Base-by-base conservation (phyloP, 1,140 invertebrate genomes). In the Drosophila insularis region DNA sequence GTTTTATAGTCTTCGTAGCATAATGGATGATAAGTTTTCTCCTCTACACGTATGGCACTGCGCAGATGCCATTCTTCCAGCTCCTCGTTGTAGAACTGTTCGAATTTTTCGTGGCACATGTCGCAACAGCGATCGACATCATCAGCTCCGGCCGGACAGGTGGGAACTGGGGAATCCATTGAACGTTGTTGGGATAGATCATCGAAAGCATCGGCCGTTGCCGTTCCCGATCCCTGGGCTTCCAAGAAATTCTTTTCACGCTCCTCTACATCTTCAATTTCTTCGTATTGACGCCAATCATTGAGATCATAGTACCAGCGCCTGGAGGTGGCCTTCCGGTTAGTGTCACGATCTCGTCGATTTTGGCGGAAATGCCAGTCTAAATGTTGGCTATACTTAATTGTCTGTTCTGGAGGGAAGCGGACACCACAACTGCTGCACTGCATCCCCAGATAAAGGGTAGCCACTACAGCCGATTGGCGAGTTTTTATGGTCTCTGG, bases 281-380 rank as follows among this genome's bases (percentile, higher is more conserved):
- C 98, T 92, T 98, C 97, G 91, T 97, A 99, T 81, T 97, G 95
- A 80, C 97, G 95, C 98, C 98, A 99, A 92, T 98, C 98, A 68
- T 95, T 94, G 40, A 97, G 93, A 80, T 97, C 95, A 89, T 98
- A 98, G 92, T 97, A 98, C 96, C 97, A 98, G 65, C 95, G 94
- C 5, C 98, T 93, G 13, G 96, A 96, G 74, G 96, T 95, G 0
- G 97, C 96, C 56, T 97, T 96, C 21, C 96, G 94, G 0, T 95
- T 95, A 1, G 96, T 96, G 80, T 98, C 97, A 67, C 97, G 95
- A 80, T 98, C 97, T 50, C 95, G 93, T 8, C 97, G 93, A 92
- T 99, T 99, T 91, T 98, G 96, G 8, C 98, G 93, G 92, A 99
- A 99, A 93, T 99, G 98, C 98, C 98, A 99, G 92, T 99, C 98